These are phyloP conservation scores for Phylloscopus collybita DNA, from an alignment of 2,797 vertebrate genomes.

Conservation along the genomic window DNA sequence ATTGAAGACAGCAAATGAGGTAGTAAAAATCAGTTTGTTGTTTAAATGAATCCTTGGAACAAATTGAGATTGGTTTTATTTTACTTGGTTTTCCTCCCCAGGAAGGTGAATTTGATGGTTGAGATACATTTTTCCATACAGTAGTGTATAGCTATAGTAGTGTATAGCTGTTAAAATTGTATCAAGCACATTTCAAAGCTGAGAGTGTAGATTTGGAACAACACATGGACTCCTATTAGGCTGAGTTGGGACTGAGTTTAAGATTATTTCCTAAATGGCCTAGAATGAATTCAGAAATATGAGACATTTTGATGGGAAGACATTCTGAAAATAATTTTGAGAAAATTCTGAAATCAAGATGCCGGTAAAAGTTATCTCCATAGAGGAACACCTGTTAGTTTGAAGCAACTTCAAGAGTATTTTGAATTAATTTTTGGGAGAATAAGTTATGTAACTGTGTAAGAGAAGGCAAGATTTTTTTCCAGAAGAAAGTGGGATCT, in stretches of 20 bases:
- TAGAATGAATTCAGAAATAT: not conserved
- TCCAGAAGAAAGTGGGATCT: not conserved
- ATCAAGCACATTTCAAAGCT: not conserved
- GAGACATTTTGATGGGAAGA: not conserved
- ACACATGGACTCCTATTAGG: not conserved
- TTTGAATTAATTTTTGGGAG: not conserved
- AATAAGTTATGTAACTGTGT: not conserved
- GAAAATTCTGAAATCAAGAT: not conserved
- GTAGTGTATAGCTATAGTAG: not conserved
- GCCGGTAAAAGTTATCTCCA: not conserved
- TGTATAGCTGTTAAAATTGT: not conserved
- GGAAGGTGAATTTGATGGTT: not conserved
- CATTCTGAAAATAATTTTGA: not conserved
- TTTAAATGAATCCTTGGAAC: slow-evolving; percentile 42
- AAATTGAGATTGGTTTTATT: not conserved
- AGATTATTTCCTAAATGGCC: not conserved
- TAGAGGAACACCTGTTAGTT: not conserved
- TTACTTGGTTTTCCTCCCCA: slow-evolving; percentile 10
- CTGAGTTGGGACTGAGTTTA: not conserved
- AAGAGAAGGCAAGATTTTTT: not conserved
- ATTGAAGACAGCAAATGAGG: slow-evolving; percentile 61
- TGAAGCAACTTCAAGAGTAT: not conserved
- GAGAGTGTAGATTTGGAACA: not conserved
- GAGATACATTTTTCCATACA: not conserved
- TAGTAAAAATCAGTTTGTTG: slow-evolving; percentile 56